Percentiles rank a stretch among this genome's conserved stretches.
Conservation (phyloP, 2,113 vertebrate genomes). For the Clinocottus analis region DNA sequence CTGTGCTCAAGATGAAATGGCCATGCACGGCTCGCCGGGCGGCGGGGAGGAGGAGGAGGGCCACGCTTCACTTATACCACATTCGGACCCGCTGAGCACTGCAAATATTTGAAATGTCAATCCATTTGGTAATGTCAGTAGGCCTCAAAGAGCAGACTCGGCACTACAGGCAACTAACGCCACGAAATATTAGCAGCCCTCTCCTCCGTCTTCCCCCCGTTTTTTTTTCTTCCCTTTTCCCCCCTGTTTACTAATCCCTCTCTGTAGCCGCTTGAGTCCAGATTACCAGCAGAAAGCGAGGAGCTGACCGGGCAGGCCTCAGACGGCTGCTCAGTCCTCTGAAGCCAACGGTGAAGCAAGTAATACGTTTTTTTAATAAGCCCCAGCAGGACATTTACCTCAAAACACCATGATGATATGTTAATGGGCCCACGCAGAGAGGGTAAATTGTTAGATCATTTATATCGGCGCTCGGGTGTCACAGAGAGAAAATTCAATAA, state of each 20-base stretch:
- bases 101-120: conserved; percentile 97
- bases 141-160: conserved; percentile 86
- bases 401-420: conserved; percentile 53
- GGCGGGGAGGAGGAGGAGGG: conserved; percentile 53
- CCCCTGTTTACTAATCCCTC: conserved; percentile 35
- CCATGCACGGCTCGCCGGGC: conserved; percentile 87
- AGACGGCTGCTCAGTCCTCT: conserved; percentile 39
- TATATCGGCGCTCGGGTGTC: conserved; percentile 31
- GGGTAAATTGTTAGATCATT: conserved; percentile 52
- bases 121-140: conserved; percentile 93
- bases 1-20: conserved; percentile 86
- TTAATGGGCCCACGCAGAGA: conserved; percentile 38
- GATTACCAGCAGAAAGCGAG: conserved; percentile 12
- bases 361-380: conserved; percentile 76
- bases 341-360: conserved; percentile 56
- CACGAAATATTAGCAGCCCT: conserved; percentile 76
- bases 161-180: conserved; percentile 80
- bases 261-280: conserved; percentile 7
- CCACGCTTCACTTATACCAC: conserved; percentile 85
- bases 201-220: not conserved
- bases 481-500: conserved; percentile 5
- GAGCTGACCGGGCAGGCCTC: conserved; percentile 2
- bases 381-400: conserved; percentile 37
- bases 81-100: conserved; percentile 89
- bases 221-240: conserved; percentile 1